Conservation (phyloP, 2,797 vertebrate species). For the Bovichtus variegatus region DNA sequence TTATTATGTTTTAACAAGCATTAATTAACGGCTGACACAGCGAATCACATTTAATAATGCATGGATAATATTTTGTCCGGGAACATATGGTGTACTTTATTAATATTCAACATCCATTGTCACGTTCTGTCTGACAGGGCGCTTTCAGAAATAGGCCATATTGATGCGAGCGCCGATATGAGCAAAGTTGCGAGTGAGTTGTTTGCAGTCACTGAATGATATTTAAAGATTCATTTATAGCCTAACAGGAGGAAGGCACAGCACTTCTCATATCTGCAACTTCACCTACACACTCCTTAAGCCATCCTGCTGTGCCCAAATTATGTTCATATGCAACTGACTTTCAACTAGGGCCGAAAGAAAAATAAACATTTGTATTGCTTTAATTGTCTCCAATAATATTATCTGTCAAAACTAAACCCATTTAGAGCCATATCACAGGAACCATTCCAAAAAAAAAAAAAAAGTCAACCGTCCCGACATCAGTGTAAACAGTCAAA, state of each 20-base stretch:
- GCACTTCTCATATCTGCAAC: background rate
- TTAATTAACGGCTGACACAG: constrained; percentile 82
- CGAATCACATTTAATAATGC: constrained; percentile 82
- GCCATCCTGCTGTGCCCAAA: background rate
- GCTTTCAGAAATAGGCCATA: constrained; percentile 67
- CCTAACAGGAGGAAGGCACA: background rate
- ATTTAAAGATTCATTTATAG: constrained; percentile 41
- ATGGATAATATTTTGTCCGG: constrained; percentile 73
- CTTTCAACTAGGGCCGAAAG: too few relatives aligned
- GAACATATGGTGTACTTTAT: constrained; percentile 83
- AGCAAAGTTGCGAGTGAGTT: constrained; percentile 64
- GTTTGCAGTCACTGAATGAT: constrained; percentile 52
- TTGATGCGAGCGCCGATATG: constrained; percentile 59
- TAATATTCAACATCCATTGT: constrained; percentile 82
- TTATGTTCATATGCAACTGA: background rate
- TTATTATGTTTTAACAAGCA: constrained; percentile 81
- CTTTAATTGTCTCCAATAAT: too few relatives aligned
- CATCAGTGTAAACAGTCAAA: too few relatives aligned
- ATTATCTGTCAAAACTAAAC: too few relatives aligned
- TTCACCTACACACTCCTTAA: background rate
- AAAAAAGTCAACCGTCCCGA: too few relatives aligned
- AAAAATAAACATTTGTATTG: too few relatives aligned
- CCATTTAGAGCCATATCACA: too few relatives aligned
- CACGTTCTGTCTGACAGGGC: constrained; percentile 62
- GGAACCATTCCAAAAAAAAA: too few relatives aligned